Percentiles rank a stretch among this genome's conserved stretches.
Conservation (phyloP, 2,797 vertebrate species). For the Hydrophis major region DNA sequence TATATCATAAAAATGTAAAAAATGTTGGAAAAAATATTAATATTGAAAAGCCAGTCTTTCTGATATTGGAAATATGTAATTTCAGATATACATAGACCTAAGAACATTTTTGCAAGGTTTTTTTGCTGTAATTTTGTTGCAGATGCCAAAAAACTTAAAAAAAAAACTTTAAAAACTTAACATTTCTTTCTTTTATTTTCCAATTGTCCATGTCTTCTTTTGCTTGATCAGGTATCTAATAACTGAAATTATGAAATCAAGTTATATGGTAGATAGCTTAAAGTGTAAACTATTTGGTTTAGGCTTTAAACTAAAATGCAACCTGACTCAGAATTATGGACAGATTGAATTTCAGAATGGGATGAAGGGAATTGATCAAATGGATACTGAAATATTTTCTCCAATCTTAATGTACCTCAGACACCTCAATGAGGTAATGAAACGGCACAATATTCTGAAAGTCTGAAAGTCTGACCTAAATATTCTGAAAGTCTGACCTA, state of each 20-base stretch:
- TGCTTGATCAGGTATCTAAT: not conserved
- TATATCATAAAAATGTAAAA: not conserved
- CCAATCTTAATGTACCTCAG: not conserved
- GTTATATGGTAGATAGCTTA: not conserved
- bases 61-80: not conserved
- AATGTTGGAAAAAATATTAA: not conserved
- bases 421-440: not conserved
- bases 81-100: not conserved
- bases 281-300: not conserved
- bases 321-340: not conserved
- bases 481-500: not conserved
- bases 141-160: not conserved
- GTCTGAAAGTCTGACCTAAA: not conserved
- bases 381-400: not conserved
- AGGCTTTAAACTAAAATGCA: not conserved
- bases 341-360: not conserved
- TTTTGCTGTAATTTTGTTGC: not conserved
- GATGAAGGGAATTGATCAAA: not conserved
- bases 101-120: not conserved
- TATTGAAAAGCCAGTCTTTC: not conserved
- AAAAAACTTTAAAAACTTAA: no score
- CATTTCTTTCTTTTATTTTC: not conserved
- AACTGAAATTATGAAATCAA: not conserved
- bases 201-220: not conserved
- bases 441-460: not conserved